A percentile compares a stretch with the other conserved stretches of the same genome.
phyloP scores from a whole-genome alignment of 2,888 invertebrate species.

The Tolmerus cingulatus region DNA sequence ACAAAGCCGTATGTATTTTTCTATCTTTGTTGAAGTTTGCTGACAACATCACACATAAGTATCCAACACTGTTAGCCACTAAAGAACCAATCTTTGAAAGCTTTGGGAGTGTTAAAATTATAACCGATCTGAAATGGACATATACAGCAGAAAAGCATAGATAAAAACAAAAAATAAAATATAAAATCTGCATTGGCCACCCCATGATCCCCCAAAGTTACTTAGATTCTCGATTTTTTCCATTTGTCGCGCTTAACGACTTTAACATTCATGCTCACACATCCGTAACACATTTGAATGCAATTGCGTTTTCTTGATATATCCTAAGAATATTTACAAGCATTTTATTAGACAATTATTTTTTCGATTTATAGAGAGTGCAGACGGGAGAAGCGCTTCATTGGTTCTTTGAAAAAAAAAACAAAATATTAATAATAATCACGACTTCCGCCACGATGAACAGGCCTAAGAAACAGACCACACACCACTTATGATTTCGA shows the following conservation, averaged over 20 bases:
- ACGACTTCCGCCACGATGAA: not conserved
- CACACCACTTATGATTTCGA: slow-evolving; percentile 21
- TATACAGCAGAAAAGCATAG: not conserved
- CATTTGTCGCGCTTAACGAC: slow-evolving; percentile 17
- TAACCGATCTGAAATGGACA: not conserved
- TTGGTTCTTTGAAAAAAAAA: slow-evolving; percentile 25
- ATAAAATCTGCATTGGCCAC: not conserved
- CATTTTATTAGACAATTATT: slow-evolving; percentile 7
- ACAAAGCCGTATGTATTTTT: not conserved
- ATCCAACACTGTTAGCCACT: not conserved
- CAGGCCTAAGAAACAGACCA: slow-evolving; percentile 35
- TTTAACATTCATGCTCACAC: slow-evolving; percentile 11
- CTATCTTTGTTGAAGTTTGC: slow-evolving; percentile 3
- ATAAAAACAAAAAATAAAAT: not conserved
- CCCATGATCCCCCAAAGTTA: not conserved
- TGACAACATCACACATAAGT: not conserved
- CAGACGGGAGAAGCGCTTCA: slow-evolving; percentile 17
- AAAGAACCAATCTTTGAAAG: slow-evolving; percentile 30
- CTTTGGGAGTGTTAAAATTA: slow-evolving; percentile 30
- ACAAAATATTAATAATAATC: not conserved
- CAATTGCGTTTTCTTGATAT: slow-evolving; percentile 17
- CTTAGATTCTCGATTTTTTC: not conserved
- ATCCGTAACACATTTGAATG: slow-evolving; percentile 14
- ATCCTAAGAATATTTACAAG: not conserved
- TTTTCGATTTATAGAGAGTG: not conserved